Conservation (phyloP, 2,113 vertebrate species). For the Neodontobutis hainanensis region DNA sequence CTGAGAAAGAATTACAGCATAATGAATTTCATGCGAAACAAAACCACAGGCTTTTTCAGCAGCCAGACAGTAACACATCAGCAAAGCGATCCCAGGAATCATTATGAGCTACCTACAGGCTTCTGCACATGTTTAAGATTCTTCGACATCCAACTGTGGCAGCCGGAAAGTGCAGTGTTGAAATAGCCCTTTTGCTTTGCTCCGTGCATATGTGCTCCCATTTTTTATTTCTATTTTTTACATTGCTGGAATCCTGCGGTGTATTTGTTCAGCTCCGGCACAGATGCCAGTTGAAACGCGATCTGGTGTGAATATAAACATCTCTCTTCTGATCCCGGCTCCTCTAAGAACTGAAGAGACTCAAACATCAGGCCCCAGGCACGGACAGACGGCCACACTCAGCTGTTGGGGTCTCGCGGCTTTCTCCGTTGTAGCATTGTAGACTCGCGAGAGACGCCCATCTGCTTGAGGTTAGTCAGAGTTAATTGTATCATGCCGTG, state of each 20-base stretch:
- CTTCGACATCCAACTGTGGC: conserved; percentile 3
- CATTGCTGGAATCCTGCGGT: conserved; percentile 36
- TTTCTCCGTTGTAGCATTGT: conserved; percentile 17
- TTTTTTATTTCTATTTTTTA: not conserved
- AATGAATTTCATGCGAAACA: conserved; percentile 35
- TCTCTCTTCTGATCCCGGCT: conserved; percentile 51
- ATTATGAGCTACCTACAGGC: not conserved
- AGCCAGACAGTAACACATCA: conserved; percentile 20
- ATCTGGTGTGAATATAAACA: conserved; percentile 70
- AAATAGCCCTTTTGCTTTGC: conserved; percentile 30
- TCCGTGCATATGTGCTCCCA: conserved; percentile 1
- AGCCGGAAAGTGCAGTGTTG: not conserved
- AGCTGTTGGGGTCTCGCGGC: conserved; percentile 60
- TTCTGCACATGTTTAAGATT: conserved; percentile 29
- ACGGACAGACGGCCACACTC: conserved; percentile 58
- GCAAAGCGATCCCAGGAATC: not conserved
- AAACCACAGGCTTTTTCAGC: conserved; percentile 19
- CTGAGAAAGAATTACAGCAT: not conserved
- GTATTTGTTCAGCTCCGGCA: conserved; percentile 59
- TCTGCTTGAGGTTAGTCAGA: conserved; percentile 60
- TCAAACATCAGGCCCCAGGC: conserved; percentile 36
- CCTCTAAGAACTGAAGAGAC: conserved; percentile 49
- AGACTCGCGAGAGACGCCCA: conserved; percentile 41
- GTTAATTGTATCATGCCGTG: conserved; percentile 47
- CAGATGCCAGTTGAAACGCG: conserved; percentile 65